phyloP scores from a whole-genome alignment of 2,888 invertebrate genomes.

The Agrotis exclamationis region DNA sequence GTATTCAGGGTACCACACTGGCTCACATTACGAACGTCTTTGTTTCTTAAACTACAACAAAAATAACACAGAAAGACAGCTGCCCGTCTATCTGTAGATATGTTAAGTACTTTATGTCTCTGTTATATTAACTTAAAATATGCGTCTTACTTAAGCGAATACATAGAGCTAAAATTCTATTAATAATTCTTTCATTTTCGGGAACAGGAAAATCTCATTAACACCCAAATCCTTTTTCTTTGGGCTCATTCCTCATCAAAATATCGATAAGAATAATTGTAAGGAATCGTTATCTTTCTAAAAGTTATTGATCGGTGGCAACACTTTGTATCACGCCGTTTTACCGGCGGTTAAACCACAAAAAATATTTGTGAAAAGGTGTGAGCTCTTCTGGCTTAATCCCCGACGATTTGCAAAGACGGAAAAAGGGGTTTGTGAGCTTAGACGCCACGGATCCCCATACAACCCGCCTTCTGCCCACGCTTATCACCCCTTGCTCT shows the following conservation, averaged over 20 bases:
- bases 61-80: slow-evolving; percentile 18
- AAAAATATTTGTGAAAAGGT: slow-evolving; percentile 88
- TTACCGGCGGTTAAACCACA: slow-evolving; percentile 83
- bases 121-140: slow-evolving; percentile 22
- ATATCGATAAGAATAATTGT: slow-evolving; percentile 74
- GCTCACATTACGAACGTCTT: slow-evolving; percentile 26
- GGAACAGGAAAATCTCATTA: slow-evolving; percentile 73
- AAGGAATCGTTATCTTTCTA: slow-evolving; percentile 76
- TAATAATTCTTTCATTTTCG: slow-evolving; percentile 69
- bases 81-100: slow-evolving; percentile 10
- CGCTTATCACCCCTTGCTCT: slow-evolving; percentile 82
- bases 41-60: slow-evolving; percentile 30
- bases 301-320: slow-evolving; percentile 79
- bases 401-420: slow-evolving; percentile 89
- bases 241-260: slow-evolving; percentile 72
- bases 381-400: slow-evolving; percentile 87
- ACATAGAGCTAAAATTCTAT: slow-evolving; percentile 51
- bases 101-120: slow-evolving; percentile 5
- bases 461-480: slow-evolving; percentile 79
- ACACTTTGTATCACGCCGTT: slow-evolving; percentile 84
- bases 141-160: slow-evolving; percentile 32
- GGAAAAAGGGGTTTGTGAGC: slow-evolving; percentile 88
- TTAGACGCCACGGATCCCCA: slow-evolving; percentile 81
- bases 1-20: slow-evolving; percentile 43
- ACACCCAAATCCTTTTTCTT: slow-evolving; percentile 72